Base-by-base conservation (phyloP, 2,888 invertebrate genomes). In the Agonopterix alstromeriana region DNA sequence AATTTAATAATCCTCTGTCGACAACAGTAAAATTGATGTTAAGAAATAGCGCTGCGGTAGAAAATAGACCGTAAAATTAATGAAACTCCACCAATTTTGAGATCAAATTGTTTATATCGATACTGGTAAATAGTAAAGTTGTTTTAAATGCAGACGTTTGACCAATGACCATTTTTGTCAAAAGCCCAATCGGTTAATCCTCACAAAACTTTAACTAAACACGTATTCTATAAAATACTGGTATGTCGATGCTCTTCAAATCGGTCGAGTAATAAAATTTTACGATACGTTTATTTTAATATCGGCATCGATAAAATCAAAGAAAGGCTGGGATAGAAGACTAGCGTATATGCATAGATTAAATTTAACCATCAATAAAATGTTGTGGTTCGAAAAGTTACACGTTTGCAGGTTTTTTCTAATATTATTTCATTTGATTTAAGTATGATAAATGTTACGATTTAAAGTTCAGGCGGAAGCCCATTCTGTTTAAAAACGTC, bases 1-100 rank as follows among this genome's bases (percentile, higher is more conserved):
- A 79, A 79, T 77, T 83, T 81, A 82, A 82, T 78, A 75, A 73
- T 72, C 62, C 70, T 54, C 11, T 51, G 55, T 61, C 53, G 57
- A 69, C 73, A 71, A 67, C 63, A 56, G 65, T 63, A 60, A 55
- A 48, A 48, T 46, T 60, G 50, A 53, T 35, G 48, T 44, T 50
- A 38, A 47, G 42, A 41, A 48, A 50, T 35, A 45, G 10, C 11
- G 11, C 11, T 42, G 9, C 9, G 12, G 10, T 11, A 12, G 12
- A 42, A 11, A 42, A 11, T 11, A 12, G n/a, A 12, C 10, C n/a
- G n/a, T 10, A 38, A 10, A 38, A 38, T 38, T n/a, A 10, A 38
- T 11, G 42, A 42, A 11, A 42, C 27, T 27, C 42, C 11, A 42
- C 9, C 1, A 50, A 48, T 54, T 62, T 36, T 2, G 9, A 46